These are phyloP conservation scores for Caenorhabditis panamensis DNA, from an alignment of 2,888 invertebrate genomes.

Conservation along the genomic window DNA sequence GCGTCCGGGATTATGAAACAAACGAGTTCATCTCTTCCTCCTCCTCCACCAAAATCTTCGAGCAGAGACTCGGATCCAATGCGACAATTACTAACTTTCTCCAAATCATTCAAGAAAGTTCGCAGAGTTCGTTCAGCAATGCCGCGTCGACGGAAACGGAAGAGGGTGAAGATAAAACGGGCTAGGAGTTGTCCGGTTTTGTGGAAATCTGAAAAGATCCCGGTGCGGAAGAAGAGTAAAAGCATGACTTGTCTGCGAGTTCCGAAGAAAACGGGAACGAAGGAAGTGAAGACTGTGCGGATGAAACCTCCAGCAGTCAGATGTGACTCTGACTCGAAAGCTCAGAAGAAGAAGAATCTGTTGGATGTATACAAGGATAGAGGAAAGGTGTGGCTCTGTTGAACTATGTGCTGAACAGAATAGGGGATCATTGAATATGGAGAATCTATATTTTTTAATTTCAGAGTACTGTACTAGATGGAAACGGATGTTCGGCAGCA, in stretches of 20 bases:
- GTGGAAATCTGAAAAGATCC: conserved; percentile 31
- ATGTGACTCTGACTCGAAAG: conserved; percentile 48
- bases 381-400: conserved; percentile 45
- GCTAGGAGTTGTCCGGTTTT: conserved; percentile 56
- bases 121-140: conserved; percentile 60
- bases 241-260: conserved; percentile 42
- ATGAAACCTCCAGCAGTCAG: conserved; percentile 28
- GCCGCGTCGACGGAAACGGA: conserved; percentile 66
- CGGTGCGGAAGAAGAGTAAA: conserved; percentile 55
- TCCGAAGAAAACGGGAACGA: conserved; percentile 38
- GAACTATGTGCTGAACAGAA: neutral
- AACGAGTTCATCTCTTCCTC: neutral
- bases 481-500: conserved; percentile 88
- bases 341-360: conserved; percentile 48
- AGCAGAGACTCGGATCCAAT: conserved; percentile 44
- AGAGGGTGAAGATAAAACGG: conserved; percentile 52
- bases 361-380: conserved; percentile 66
- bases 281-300: conserved; percentile 30
- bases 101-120: conserved; percentile 80
- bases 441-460: conserved; percentile 47
- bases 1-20: conserved; percentile 15
- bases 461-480: conserved; percentile 79
- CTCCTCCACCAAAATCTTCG: conserved; percentile 11
- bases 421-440: neutral
- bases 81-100: conserved; percentile 74